These are phyloP conservation scores for Sturnus vulgaris DNA, from an alignment of 2,113 vertebrate genomes.

Conservation along the genomic window DNA sequence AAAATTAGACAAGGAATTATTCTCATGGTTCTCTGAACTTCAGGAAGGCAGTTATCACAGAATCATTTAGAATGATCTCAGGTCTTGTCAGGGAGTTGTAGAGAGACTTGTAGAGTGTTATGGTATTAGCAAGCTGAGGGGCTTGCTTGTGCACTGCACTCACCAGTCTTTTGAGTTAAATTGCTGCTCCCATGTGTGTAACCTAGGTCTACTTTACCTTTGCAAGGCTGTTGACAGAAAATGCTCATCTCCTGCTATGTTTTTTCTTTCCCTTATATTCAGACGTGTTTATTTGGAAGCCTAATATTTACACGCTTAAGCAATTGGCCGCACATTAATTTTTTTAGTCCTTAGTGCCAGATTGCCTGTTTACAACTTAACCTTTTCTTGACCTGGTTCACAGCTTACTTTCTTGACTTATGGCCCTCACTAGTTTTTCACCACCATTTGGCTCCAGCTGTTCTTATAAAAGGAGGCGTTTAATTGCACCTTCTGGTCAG, in stretches of 20 bases:
- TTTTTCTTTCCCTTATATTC: not conserved
- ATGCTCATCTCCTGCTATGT: not conserved
- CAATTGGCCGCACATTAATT: not conserved
- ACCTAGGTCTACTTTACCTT: not conserved
- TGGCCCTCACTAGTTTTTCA: not conserved
- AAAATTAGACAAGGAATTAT: not conserved
- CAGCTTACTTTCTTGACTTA: slow-evolving; percentile 36
- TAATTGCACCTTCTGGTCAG: slow-evolving; percentile 25
- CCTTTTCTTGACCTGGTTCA: slow-evolving; percentile 35
- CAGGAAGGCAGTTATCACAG: not conserved
- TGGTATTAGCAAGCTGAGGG: not conserved
- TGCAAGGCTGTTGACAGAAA: not conserved
- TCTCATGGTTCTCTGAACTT: not conserved
- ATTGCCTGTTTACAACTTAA: slow-evolving; percentile 38
- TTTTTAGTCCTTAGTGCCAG: not conserved
- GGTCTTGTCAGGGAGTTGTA: not conserved
- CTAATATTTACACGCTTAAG: not conserved
- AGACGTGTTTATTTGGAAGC: not conserved
- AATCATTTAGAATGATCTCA: not conserved
- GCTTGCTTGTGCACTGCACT: not conserved
- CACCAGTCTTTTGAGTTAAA: not conserved
- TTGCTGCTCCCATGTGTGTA: not conserved
- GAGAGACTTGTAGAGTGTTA: not conserved
- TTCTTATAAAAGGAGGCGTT: not conserved
- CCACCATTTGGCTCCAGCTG: slow-evolving; percentile 33